Conservation (phyloP, 2,888 invertebrate species). For the Prosopocoilus inquinatus region DNA sequence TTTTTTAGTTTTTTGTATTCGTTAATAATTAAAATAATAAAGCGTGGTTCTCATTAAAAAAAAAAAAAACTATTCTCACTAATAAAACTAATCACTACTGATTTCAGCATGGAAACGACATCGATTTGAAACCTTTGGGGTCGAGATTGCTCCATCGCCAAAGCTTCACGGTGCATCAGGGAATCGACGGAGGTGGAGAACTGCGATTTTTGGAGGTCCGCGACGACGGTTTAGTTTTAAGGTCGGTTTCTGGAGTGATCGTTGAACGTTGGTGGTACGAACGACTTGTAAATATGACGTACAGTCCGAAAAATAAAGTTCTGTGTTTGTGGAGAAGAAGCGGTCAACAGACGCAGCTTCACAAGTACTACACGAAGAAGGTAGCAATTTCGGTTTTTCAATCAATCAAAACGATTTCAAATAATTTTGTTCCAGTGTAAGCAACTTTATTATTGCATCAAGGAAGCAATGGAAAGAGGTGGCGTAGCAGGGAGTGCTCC, state of each 20-base stretch:
- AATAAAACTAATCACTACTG: background rate
- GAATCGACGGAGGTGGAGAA: constrained; percentile 87
- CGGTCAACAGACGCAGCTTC: constrained; percentile 90
- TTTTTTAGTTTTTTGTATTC: too few relatives aligned
- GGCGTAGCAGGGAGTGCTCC: constrained; percentile 67
- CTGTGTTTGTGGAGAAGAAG: constrained; percentile 96
- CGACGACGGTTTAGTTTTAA: constrained; percentile 88
- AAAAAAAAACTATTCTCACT: too few relatives aligned
- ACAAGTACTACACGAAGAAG: constrained; percentile 99
- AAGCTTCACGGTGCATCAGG: constrained; percentile 97
- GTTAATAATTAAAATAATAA: too few relatives aligned
- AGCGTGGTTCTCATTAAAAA: too few relatives aligned
- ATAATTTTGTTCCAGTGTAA: constrained; percentile 70
- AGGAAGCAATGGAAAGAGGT: constrained; percentile 96
- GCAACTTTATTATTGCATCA: constrained; percentile 97
- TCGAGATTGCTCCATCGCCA: constrained; percentile 95
- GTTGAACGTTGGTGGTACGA: constrained; percentile 99
- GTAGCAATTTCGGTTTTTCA: constrained; percentile 54
- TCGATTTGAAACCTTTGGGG: constrained; percentile 92
- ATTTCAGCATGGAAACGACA: constrained; percentile 91
- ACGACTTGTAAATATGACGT: constrained; percentile 98
- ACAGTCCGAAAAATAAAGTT: constrained; percentile 96
- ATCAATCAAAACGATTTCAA: background rate
- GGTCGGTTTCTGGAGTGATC: constrained; percentile 82
- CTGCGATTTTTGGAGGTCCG: constrained; percentile 90